phyloP scores from a whole-genome alignment of 2,888 invertebrate genomes.

The Brachyptera putata region DNA sequence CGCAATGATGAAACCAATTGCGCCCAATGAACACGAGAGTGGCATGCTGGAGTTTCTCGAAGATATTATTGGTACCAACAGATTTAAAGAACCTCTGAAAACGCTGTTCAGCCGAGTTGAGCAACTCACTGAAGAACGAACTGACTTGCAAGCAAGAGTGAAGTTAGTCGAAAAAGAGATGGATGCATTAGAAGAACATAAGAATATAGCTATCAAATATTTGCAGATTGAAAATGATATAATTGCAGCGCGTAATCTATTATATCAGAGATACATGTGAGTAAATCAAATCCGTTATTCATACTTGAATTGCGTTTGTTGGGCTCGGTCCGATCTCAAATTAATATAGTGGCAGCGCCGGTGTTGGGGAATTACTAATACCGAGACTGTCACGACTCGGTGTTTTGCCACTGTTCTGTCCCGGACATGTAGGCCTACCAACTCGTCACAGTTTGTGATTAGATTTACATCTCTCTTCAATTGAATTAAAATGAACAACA shows the following conservation, averaged over 20 bases:
- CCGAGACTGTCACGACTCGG: too few species aligned
- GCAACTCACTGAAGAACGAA: conserved; percentile 63
- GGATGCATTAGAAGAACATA: conserved; percentile 70
- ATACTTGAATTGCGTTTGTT: too few species aligned
- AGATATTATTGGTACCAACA: conserved; percentile 90
- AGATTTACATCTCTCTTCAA: too few species aligned
- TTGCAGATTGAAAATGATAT: conserved; percentile 76
- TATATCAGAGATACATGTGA: conserved; percentile 67
- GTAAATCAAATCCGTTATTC: too few species aligned
- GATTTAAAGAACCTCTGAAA: conserved; percentile 77
- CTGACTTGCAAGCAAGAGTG: conserved; percentile 79
- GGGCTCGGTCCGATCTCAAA: too few species aligned
- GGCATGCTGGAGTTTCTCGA: conserved; percentile 98
- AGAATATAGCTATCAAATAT: conserved; percentile 71
- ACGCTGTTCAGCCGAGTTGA: conserved; percentile 70
- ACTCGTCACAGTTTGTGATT: too few species aligned
- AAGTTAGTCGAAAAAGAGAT: conserved; percentile 79
- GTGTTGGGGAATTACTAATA: too few species aligned
- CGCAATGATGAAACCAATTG: conserved; percentile 98
- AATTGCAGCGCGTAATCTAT: conserved; percentile 61
- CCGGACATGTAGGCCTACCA: too few species aligned
- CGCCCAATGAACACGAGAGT: conserved; percentile 73
- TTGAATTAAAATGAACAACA: too few species aligned
- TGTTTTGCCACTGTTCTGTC: too few species aligned
- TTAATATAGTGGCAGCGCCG: too few species aligned